Percentiles rank a stretch among this genome's conserved stretches.
Evolutionary conservation across 2,888 invertebrate species (phyloP).

Genomic region (Monoplex corrugatus): DNA sequence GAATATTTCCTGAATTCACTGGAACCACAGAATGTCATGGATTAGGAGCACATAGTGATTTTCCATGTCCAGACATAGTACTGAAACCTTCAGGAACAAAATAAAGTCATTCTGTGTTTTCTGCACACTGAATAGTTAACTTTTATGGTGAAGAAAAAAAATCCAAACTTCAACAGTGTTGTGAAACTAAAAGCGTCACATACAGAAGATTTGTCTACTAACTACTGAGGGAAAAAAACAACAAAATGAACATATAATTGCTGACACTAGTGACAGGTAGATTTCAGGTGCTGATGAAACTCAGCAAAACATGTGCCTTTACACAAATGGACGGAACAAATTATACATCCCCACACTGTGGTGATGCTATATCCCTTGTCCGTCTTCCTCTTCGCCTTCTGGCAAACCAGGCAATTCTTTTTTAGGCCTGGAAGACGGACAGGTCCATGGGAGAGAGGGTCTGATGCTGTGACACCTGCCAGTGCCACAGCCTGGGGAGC

Average conservation of each 20-base stretch:
- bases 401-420: background rate
- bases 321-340: conserved; percentile 11
- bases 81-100: no score
- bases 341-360: background rate
- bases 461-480: background rate
- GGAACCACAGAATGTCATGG: no score
- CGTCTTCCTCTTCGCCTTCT: background rate
- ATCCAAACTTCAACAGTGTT: background rate
- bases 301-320: background rate
- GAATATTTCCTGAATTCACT: no score
- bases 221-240: no score
- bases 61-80: no score
- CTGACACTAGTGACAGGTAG: background rate
- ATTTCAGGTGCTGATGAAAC: background rate
- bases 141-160: background rate
- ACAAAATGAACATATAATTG: background rate
- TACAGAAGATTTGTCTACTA: no score
- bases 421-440: background rate
- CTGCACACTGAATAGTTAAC: background rate
- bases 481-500: background rate
- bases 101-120: background rate
- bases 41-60: no score
- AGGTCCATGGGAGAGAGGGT: background rate
- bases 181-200: background rate
- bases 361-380: background rate